Evolutionary conservation across 2,888 invertebrate species (phyloP), one percentile per base, ranked within the genome.

Genomic region (Athrips mouffetella): DNA sequence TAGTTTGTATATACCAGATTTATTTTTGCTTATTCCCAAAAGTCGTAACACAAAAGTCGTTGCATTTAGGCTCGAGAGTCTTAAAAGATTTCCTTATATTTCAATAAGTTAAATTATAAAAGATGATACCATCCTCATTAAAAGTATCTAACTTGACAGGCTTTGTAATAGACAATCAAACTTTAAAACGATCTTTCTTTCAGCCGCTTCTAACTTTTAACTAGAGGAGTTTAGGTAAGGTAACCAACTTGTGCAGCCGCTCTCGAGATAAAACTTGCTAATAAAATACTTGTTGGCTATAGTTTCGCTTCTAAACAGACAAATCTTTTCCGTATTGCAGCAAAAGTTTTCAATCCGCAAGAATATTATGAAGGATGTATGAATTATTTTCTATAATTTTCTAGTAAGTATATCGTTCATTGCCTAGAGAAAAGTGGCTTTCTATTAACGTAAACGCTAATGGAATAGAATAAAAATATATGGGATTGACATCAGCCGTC

Each of bases 121-220:
- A 29, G 8, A 45, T 33, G 29, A 45, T 15, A 46, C 31, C 33
- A 21, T 20, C 23, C 48, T 63, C 55, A 54, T 65, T 65, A 65
- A 62, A 65, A 63, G 66, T 62, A 61, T 60, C n/a, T n/a, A n/a
- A n/a, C 55, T 57, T 40, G 53, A 53, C 60, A 54, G 56, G 56
- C 60, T 60, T 59, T 58, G 57, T 71, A 67, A 74, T 70, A 77
- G 69, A 73, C 74, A 72, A 76, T 73, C 66, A 70, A 75, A 77
- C 64, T 76, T 76, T 69, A 63, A 67, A 73, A 66, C 65, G 67
- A 62, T 60, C 58, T 65, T 72, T 71, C 68, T 69, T 70, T 63
- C 57, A 60, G 60, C 53, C 57, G 60, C 57, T 66, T 54, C 55
- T 52, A 75, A 80, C 69, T 80, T 75, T 72, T 74, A 78, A 77